Evolutionary conservation across 2,113 vertebrate species (phyloP).

Genomic region (Isichthys henryi): DNA sequence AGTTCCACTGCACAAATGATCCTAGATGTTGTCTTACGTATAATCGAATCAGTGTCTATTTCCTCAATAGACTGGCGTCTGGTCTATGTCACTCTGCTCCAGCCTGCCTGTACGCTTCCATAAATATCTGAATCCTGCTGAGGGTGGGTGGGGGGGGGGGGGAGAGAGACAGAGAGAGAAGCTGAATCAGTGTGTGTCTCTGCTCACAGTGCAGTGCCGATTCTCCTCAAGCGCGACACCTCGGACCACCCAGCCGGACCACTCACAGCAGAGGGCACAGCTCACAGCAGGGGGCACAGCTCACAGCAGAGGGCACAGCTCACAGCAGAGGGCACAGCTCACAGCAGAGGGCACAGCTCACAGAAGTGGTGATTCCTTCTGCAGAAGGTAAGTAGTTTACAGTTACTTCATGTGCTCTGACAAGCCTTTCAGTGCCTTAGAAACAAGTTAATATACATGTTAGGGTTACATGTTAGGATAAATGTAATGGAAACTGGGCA

Average conservation of each 20-base stretch:
- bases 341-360: background rate
- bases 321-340: background rate
- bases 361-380: background rate
- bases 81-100: slow-evolving; percentile 1
- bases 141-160: slow-evolving; percentile 36
- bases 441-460: background rate
- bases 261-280: background rate
- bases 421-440: background rate
- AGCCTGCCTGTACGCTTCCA: slow-evolving; percentile 37
- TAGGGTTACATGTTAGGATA: background rate
- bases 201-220: background rate
- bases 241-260: background rate
- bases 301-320: background rate
- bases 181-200: background rate
- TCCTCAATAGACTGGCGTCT: background rate
- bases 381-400: background rate
- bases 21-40: background rate
- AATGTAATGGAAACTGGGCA: background rate
- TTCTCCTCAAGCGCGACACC: background rate
- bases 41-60: background rate
- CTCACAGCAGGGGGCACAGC: background rate
- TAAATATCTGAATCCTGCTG: slow-evolving; percentile 56
- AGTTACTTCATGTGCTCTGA: background rate
- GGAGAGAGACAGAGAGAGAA: background rate
- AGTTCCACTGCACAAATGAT: background rate